A percentile compares a stretch with the other conserved stretches of the same genome.
Evolutionary conservation across 2,797 vertebrate species (phyloP).

Genomic region (Sternarchorhynchus goeldii): DNA sequence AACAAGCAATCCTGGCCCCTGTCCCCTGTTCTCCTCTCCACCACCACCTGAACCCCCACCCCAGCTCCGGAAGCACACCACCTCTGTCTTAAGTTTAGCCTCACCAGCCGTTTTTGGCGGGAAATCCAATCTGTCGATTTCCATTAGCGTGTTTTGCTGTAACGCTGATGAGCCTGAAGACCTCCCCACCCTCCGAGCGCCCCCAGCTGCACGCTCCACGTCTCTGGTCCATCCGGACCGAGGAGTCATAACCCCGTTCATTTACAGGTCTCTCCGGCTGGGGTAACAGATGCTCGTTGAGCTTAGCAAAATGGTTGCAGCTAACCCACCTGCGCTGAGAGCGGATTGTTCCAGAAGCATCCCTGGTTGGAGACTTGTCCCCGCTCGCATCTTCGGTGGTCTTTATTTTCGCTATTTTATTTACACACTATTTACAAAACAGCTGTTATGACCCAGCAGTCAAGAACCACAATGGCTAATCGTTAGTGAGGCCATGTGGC

Average conservation of each 20-base stretch:
- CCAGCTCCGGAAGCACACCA: conserved; percentile 13
- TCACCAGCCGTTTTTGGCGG: conserved; percentile 65
- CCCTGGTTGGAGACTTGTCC: conserved; percentile 32
- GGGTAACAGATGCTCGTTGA: not conserved
- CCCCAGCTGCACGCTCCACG: conserved; percentile 36
- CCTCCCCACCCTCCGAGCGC: not conserved
- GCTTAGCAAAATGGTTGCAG: conserved; percentile 2
- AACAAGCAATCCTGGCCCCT: conserved; percentile 33
- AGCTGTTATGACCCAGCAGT: conserved; percentile 55
- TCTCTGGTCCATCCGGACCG: conserved; percentile 16
- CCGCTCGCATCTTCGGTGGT: conserved; percentile 1
- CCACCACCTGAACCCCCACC: not conserved
- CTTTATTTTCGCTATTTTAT: conserved; percentile 31
- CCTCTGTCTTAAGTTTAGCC: conserved; percentile 65
- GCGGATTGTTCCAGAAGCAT: not conserved
- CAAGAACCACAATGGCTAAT: conserved; percentile 41
- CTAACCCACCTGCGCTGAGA: not conserved
- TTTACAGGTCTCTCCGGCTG: not conserved
- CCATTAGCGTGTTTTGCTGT: conserved; percentile 59
- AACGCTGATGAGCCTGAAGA: conserved; percentile 44
- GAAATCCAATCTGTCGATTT: conserved; percentile 67
- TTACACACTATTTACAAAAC: conserved; percentile 57
- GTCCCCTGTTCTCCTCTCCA: not conserved
- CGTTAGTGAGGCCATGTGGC: conserved; percentile 10
- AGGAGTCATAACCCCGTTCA: conserved; percentile 15